phyloP scores from a whole-genome alignment of 2,797 vertebrate species.

The Leuciscus waleckii region DNA sequence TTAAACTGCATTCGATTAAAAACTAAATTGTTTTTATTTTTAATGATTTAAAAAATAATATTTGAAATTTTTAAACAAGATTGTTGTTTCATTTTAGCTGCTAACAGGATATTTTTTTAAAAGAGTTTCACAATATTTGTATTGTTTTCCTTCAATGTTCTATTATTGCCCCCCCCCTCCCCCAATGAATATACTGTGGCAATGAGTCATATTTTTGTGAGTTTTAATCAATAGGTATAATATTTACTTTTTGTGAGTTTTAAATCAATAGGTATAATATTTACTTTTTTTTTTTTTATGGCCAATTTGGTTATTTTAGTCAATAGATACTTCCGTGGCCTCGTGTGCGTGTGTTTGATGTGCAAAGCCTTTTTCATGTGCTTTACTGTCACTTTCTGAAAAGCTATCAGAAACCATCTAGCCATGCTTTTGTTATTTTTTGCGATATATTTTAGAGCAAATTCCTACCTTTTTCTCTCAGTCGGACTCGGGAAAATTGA shows the following conservation, averaged over 20 bases:
- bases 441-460: slow-evolving; percentile 56
- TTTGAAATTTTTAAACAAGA: not conserved
- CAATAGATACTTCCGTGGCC: too few species aligned
- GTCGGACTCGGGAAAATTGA: slow-evolving; percentile 80
- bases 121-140: not conserved
- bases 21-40: not conserved
- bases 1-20: not conserved
- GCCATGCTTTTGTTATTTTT: slow-evolving; percentile 59
- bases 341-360: not conserved
- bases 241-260: not conserved
- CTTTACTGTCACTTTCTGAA: slow-evolving; percentile 36
- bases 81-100: not conserved
- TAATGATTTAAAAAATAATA: not conserved
- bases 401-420: slow-evolving; percentile 57
- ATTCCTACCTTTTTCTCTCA: slow-evolving; percentile 59
- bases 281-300: not conserved
- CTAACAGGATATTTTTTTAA: not conserved
- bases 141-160: not conserved
- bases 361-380: slow-evolving; percentile 30
- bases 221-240: not conserved
- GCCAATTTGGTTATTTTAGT: not conserved
- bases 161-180: not conserved
- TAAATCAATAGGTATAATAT: not conserved
- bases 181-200: not conserved
- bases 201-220: not conserved